phyloP scores from a whole-genome alignment of 2,888 invertebrate species.

The Hylaea fasciaria region DNA sequence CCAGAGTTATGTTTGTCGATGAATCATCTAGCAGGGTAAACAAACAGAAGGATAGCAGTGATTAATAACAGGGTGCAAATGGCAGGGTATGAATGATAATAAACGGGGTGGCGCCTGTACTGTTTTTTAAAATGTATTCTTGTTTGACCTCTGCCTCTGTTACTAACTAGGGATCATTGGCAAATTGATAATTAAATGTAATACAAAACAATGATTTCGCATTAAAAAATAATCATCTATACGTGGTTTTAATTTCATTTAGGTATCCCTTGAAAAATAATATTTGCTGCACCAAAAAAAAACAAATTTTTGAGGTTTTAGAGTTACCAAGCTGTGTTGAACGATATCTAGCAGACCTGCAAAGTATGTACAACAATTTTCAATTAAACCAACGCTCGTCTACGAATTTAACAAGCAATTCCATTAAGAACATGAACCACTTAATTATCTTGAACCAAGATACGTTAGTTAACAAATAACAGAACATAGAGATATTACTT shows the following conservation, averaged over 20 bases:
- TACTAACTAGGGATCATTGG: no score
- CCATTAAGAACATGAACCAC: background rate
- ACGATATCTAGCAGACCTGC: no score
- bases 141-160: no score
- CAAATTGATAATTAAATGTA: no score
- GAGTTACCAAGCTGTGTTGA: no score
- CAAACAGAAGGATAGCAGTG: slow-evolving; percentile 17
- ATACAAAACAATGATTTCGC: no score
- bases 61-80: slow-evolving; percentile 24
- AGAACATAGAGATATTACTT: background rate
- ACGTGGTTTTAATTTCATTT: no score
- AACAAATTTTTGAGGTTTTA: no score
- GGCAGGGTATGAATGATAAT: slow-evolving; percentile 15
- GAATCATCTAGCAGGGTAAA: slow-evolving; percentile 20
- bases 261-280: no score
- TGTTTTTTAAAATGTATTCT: background rate
- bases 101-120: background rate
- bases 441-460: background rate
- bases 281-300: no score
- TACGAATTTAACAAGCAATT: background rate
- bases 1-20: slow-evolving; percentile 21
- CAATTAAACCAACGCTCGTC: background rate
- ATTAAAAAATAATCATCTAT: no score
- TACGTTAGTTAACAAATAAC: background rate
- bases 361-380: no score